Conservation (phyloP, 1,140 invertebrate species). For the Asbolus verrucosus region DNA sequence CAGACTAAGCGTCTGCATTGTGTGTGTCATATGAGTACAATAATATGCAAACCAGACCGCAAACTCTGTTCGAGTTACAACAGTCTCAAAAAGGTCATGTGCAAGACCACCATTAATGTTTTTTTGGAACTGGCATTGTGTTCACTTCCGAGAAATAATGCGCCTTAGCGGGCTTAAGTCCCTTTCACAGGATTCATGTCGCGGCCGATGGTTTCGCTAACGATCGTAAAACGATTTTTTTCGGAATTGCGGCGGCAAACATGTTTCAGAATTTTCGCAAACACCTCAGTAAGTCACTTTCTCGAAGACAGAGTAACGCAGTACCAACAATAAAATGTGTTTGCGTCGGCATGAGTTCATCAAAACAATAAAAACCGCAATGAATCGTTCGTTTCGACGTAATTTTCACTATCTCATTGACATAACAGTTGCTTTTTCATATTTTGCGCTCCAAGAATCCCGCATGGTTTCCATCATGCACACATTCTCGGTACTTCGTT, state of each 20-base stretch:
- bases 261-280: too few relatives aligned
- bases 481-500: slow-evolving; percentile 14
- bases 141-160: too few relatives aligned
- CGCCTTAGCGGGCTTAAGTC: too few relatives aligned
- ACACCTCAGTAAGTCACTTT: background rate
- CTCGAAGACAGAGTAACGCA: too few relatives aligned
- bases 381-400: slow-evolving; percentile 19
- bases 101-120: too few relatives aligned
- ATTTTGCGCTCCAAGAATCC: slow-evolving; percentile 19
- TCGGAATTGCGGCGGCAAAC: too few relatives aligned
- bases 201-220: too few relatives aligned
- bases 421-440: slow-evolving; percentile 25
- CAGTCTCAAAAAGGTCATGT: too few relatives aligned
- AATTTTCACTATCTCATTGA: slow-evolving; percentile 25
- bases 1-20: slow-evolving; percentile 12
- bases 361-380: slow-evolving; percentile 36
- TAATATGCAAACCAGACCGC: slow-evolving; percentile 12
- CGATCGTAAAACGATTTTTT: too few relatives aligned
- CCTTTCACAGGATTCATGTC: too few relatives aligned
- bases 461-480: slow-evolving; percentile 6
- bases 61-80: background rate
- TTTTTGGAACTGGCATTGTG: too few relatives aligned
- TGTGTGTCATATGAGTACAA: slow-evolving; percentile 3
- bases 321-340: background rate
- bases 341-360: slow-evolving; percentile 18